Conservation (phyloP, 2,888 invertebrate species). For the Auanema sp. region DNA sequence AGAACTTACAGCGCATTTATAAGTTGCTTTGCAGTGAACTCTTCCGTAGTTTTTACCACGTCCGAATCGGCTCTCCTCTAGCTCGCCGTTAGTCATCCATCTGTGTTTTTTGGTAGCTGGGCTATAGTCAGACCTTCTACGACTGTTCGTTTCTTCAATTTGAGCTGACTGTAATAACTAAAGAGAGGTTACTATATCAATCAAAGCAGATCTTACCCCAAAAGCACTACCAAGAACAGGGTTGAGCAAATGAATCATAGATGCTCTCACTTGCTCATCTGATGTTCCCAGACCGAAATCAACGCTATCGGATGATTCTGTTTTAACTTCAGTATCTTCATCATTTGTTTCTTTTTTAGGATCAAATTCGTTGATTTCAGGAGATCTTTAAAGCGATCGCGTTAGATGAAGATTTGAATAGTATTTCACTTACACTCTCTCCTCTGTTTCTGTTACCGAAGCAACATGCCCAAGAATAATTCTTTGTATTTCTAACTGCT, state of each 20-base stretch:
- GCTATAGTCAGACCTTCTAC: conserved; percentile 10
- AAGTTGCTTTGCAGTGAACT: conserved; percentile 46
- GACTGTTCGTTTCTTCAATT: conserved; percentile 14
- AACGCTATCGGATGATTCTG: conserved; percentile 18
- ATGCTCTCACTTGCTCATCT: conserved; percentile 38
- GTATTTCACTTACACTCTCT: background rate
- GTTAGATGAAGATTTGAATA: background rate
- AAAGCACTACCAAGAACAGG: conserved; percentile 30
- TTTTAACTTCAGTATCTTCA: conserved; percentile 26
- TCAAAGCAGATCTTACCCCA: conserved; percentile 18
- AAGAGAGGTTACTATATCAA: background rate
- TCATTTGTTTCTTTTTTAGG: conserved; percentile 30
- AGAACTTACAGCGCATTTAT: conserved; percentile 35
- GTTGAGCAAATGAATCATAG: conserved; percentile 35
- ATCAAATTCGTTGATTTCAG: conserved; percentile 19
- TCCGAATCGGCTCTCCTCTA: conserved; percentile 41
- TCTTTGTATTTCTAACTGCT: conserved; percentile 34
- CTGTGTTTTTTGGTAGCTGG: conserved; percentile 36
- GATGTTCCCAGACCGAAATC: conserved; percentile 36
- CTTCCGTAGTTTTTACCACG: conserved; percentile 43
- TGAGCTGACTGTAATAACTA: background rate
- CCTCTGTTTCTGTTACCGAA: background rate
- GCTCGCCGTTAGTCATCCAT: conserved; percentile 42
- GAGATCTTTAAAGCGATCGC: conserved; percentile 13
- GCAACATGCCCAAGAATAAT: conserved; percentile 27